Percentiles rank a stretch among this genome's conserved stretches.
Evolutionary conservation across 2,797 vertebrate genomes (phyloP).

Genomic region (Hafferia zeledoni): DNA sequence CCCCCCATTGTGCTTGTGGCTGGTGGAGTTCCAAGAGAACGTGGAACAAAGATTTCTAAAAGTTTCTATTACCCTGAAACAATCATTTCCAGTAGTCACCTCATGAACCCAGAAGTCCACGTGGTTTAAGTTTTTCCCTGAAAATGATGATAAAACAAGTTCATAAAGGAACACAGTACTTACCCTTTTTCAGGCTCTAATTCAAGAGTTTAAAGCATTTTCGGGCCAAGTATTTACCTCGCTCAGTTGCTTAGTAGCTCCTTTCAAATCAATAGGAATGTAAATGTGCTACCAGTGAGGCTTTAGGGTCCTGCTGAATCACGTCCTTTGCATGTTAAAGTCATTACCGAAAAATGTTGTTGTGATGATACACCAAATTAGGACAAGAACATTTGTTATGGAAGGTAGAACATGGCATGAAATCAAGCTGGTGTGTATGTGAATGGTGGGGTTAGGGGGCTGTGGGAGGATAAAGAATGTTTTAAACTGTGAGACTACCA

Average conservation of each 20-base stretch:
- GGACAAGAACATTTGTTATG: not conserved
- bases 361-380: not conserved
- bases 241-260: not conserved
- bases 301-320: conserved; percentile 23
- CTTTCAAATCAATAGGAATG: not conserved
- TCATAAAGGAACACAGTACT: not conserved
- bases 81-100: not conserved
- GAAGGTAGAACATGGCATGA: not conserved
- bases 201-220: not conserved
- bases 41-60: conserved; percentile 14
- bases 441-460: not conserved
- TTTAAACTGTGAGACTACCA: not conserved
- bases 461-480: not conserved
- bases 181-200: not conserved
- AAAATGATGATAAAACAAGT: not conserved
- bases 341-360: not conserved
- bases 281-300: not conserved
- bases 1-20: not conserved
- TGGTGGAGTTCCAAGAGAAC: conserved; percentile 9
- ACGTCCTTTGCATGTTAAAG: not conserved
- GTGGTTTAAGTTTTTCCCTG: not conserved
- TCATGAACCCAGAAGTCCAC: not conserved
- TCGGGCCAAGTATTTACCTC: not conserved
- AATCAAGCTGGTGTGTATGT: not conserved
- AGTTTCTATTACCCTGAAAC: not conserved